phyloP scores from a whole-genome alignment of 1,140 invertebrate species.

The Bombus superbus region DNA sequence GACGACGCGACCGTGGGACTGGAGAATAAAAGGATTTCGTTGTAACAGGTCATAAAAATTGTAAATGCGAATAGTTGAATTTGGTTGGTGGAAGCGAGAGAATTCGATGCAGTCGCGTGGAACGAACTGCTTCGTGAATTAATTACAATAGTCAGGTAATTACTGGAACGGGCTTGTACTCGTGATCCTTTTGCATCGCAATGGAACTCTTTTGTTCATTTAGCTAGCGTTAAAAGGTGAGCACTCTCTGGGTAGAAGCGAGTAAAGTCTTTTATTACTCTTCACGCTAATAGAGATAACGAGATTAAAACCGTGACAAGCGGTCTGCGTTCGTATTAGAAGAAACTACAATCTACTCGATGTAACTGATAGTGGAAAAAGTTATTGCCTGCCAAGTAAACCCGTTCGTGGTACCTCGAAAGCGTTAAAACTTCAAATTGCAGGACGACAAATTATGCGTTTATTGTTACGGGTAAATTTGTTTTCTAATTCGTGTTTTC shows the following conservation, averaged over 20 bases:
- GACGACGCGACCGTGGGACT: background rate
- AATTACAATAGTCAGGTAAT: slow-evolving; percentile 20
- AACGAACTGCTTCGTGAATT: slow-evolving; percentile 11
- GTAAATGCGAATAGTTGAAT: background rate
- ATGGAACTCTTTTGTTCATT: slow-evolving; percentile 11
- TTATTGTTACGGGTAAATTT: background rate
- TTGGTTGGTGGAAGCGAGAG: too few species aligned
- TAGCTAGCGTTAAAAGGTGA: background rate
- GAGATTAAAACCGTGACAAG: background rate
- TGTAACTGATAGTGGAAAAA: background rate
- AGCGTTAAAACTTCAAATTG: background rate
- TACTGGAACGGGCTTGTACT: background rate
- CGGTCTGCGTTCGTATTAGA: background rate
- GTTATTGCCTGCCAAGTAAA: background rate
- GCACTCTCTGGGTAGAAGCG: background rate
- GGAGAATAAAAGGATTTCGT: background rate
- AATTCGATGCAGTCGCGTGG: background rate
- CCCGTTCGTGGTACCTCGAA: background rate
- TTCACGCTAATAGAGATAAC: background rate
- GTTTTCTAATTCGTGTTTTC: background rate
- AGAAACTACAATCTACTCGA: background rate
- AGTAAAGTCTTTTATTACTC: background rate
- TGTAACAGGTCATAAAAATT: too few species aligned
- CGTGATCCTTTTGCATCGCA: slow-evolving; percentile 7
- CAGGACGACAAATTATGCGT: background rate